Base-by-base conservation (phyloP, 2,113 vertebrate genomes). In the Vulpes vulpes region DNA sequence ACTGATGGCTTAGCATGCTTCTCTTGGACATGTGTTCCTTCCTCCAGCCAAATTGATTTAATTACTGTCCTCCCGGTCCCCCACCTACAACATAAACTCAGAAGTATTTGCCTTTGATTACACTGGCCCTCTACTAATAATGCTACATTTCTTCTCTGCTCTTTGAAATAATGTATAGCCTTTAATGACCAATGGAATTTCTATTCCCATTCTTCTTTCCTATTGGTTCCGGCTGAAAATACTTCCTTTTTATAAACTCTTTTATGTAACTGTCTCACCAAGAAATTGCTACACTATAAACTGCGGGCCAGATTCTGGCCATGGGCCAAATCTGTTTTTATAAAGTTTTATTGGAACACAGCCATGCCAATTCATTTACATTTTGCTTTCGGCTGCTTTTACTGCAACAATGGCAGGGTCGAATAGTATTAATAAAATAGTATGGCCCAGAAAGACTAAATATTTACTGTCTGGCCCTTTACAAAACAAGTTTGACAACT, bases 261-360 rank as follows among this genome's bases (percentile, higher is more conserved):
- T 91, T n/a, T 32, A 93, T 49, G 92, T 78, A 79, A 79, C 60
- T 89, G 10, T 38, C 9, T 94, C 69, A 84, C 53, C 62, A 2
- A 67, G 35, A 62, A 71, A 9, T 76, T 32, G 22, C 1, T 94
- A 91, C 92, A 62, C 55, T 88, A 79, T 0, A 81, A 27, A 16
- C 35, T 30, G 2, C 0, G 27, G 27, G 35, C 27, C 85, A 95
- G 92, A 88, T 84, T 32, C 11, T 85, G 83, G n/a, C 49, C 23
- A 30, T 62, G 11, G 43, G n/a, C 16, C 59, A 89, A 93, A 76
- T 69, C 23, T 81, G 20, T 32, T 88, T 87, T 89, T 92, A 1
- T 59, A 95, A 93, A 96, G 38, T 57, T 92, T 89, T 91, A 81
- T 79, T 89, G 51, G n/a, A 89, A 96, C 19, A 93, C 1, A 81